Conservation (phyloP, 2,888 invertebrate genomes). For the Marasmarcha lunaedactyla region DNA sequence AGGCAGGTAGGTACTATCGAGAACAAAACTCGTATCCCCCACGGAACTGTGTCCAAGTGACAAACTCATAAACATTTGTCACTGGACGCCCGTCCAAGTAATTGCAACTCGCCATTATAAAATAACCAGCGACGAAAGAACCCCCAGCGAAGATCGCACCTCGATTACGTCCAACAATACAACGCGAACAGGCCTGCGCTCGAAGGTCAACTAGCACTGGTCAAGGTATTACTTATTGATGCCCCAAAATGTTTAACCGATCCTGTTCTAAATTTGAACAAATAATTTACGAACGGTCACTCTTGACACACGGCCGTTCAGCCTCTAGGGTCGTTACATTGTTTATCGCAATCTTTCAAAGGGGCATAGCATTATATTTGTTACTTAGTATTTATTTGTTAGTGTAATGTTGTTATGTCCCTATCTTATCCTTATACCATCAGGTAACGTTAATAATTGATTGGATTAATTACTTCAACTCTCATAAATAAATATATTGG, state of each 20-base stretch:
- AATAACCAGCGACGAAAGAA: constrained; percentile 30
- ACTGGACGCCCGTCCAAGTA: constrained; percentile 54
- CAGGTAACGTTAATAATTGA: too few relatives aligned
- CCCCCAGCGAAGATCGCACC: constrained; percentile 11
- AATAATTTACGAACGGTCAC: constrained; percentile 67
- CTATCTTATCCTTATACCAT: too few relatives aligned
- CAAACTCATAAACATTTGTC: constrained; percentile 70
- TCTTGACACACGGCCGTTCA: constrained; percentile 38
- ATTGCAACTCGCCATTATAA: constrained; percentile 47
- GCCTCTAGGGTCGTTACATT: constrained; percentile 31
- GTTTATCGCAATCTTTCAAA: neutral
- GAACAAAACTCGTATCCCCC: constrained; percentile 40
- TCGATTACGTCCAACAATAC: neutral
- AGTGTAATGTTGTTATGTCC: too few relatives aligned
- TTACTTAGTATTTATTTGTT: too few relatives aligned
- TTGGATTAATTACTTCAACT: too few relatives aligned
- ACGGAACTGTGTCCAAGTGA: constrained; percentile 43
- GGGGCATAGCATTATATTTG: too few relatives aligned
- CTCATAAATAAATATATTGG: too few relatives aligned
- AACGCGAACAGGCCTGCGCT: constrained; percentile 3
- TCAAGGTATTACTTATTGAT: constrained; percentile 58
- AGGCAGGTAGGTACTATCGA: constrained; percentile 29
- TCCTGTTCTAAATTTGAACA: constrained; percentile 67
- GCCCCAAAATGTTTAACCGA: constrained; percentile 65
- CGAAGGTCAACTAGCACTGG: constrained; percentile 28